A percentile compares a stretch with the other conserved stretches of the same genome.
Conservation (phyloP, 2,888 invertebrate genomes). For the Ommatoiulus sabulosus region DNA sequence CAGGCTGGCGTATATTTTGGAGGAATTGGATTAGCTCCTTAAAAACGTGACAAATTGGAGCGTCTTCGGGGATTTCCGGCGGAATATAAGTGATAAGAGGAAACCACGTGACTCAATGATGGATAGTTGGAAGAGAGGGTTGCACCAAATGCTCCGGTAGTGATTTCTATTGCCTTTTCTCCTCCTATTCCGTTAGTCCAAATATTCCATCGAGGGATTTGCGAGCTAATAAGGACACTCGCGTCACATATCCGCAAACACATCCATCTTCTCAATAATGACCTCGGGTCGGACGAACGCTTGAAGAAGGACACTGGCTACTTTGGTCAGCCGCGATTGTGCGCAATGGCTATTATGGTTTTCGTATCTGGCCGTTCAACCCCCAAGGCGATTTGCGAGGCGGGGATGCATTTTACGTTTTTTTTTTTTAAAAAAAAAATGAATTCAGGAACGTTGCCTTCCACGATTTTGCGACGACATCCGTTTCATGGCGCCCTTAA, state of each 20-base stretch:
- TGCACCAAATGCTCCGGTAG: neutral
- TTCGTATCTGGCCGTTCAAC: neutral
- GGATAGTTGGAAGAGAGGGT: neutral
- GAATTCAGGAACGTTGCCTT: neutral
- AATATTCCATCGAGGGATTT: slow-evolving; percentile 40
- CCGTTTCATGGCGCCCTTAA: neutral
- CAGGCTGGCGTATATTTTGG: slow-evolving; percentile 14
- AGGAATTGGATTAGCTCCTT: slow-evolving; percentile 36
- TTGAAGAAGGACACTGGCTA: neutral
- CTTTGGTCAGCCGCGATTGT: neutral
- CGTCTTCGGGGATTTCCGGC: slow-evolving; percentile 36
- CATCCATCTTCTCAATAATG: slow-evolving; percentile 20
- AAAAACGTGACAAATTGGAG: slow-evolving; percentile 33
- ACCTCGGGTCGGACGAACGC: neutral
- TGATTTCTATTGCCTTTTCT: slow-evolving; percentile 29
- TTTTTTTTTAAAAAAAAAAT: no score
- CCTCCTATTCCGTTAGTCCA: neutral
- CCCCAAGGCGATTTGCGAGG: neutral
- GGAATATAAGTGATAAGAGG: slow-evolving; percentile 43
- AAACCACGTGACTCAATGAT: neutral
- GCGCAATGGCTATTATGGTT: neutral
- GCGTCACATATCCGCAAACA: slow-evolving; percentile 9
- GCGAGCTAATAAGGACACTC: slow-evolving; percentile 6
- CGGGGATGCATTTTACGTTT: slow-evolving; percentile 11
- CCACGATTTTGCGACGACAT: neutral